These are phyloP conservation scores for Drosophila nigricruria DNA, from an alignment of 2,888 invertebrate genomes.

Conservation along the genomic window DNA sequence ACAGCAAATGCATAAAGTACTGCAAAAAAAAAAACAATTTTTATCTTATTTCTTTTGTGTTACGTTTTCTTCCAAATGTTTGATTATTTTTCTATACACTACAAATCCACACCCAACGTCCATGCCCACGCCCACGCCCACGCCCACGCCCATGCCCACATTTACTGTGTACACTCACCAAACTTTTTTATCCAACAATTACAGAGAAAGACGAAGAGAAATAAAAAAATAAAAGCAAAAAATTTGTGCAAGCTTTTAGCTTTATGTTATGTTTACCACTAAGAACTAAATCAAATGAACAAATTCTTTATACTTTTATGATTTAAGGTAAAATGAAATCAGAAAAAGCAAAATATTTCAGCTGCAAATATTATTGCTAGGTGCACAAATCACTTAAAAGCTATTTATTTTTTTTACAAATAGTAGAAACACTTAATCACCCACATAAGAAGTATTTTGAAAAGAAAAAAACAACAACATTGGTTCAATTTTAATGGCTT, in stretches of 20 bases:
- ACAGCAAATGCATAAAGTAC: conserved; percentile 73
- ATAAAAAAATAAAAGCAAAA: conserved; percentile 18
- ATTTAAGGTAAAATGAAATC: conserved; percentile 63
- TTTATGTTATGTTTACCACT: conserved; percentile 48
- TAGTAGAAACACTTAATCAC: conserved; percentile 6
- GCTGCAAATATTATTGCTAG: conserved; percentile 65
- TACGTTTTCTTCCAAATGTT: conserved; percentile 31
- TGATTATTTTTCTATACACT: conserved; percentile 33
- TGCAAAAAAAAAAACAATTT: conserved; percentile 46
- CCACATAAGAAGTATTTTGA: conserved; percentile 2
- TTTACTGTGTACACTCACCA: conserved; percentile 55
- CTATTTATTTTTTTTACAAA: conserved; percentile 12
- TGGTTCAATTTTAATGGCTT: conserved; percentile 50
- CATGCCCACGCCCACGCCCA: conserved; percentile 12
- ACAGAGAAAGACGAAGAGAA: conserved; percentile 78
- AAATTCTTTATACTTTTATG: conserved; percentile 42
- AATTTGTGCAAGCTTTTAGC: conserved; percentile 56
- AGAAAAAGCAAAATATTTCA: conserved; percentile 36
- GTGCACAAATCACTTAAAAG: conserved; percentile 61
- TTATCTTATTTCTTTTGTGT: conserved; percentile 19
- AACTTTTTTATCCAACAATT: conserved; percentile 62
- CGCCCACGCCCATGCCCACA: conserved; percentile 26
- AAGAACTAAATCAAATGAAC: conserved; percentile 36
- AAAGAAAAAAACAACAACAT: too few species aligned
- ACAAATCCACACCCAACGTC: conserved; percentile 9